Base-by-base conservation (phyloP, 1,140 invertebrate species). In the Cardiocondyla obscurior region DNA sequence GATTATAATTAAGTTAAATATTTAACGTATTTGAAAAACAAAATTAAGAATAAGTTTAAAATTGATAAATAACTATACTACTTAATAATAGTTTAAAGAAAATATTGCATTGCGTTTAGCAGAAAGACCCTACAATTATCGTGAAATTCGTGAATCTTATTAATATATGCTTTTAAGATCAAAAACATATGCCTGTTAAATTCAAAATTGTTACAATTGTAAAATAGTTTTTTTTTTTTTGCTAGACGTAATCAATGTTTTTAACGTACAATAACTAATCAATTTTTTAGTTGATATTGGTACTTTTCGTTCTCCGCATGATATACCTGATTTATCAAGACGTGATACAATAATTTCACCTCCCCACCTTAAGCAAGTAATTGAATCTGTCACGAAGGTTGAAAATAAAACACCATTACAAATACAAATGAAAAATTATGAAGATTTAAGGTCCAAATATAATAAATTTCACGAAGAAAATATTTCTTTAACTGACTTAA, bases 291-390 rank as follows among this genome's bases (percentile, higher is more conserved):
- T 67, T 74, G 55, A 85, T 46, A 62, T 67, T 69, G 55, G 79
- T 46, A 62, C 46, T 30, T 62, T 30, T 16, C 44, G 28, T 69
- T 82, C 79, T 72, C 5, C 42, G 12, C 33, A 58, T 77, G 65
- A 73, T 74, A 65, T 55, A 57, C 22, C 25, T 58, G 77, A 73
- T 55, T 49, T 73, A 39, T 62, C 67, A 49, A 82, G 79, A 49
- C 70, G 62, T 19, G 81, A 84, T 58, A 84, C 83, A 19, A 82
- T 84, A 62, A 53, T 82, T 57, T 92, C 94, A 51, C 92, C 93
- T 30, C 83, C 79, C 28, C 86, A 42, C 14, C 70, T 92, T 46
- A 90, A 94, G 85, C 88, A 94, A 89, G 85, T 93, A 10, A 86
- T 91, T 69, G 79, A 73, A 62, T 89, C 91, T 67, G 53, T 82